phyloP scores from a whole-genome alignment of 2,888 invertebrate genomes.

The Odontothrips loti region DNA sequence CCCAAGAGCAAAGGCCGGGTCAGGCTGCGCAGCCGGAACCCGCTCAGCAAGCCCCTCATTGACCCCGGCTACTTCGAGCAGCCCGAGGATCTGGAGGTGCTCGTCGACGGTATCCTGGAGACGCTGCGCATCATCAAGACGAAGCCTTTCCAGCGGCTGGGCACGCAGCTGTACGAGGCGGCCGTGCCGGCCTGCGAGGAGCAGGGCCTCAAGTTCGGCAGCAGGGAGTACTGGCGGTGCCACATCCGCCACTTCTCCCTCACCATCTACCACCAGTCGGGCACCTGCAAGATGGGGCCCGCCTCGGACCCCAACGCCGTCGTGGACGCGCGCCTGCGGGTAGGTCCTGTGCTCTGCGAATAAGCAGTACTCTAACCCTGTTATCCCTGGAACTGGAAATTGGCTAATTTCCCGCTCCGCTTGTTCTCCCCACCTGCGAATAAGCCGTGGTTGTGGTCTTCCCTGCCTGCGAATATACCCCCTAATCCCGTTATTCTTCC shows the following conservation, averaged over 20 bases:
- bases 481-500: no score
- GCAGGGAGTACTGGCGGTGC: conserved; percentile 69
- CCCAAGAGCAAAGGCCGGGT: conserved; percentile 63
- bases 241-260: conserved; percentile 57
- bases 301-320: conserved; percentile 57
- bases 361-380: no score
- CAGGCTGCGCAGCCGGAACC: conserved; percentile 58
- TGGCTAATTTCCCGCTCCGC: no score
- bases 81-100: conserved; percentile 58
- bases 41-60: conserved; percentile 59
- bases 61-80: conserved; percentile 64
- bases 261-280: conserved; percentile 62
- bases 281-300: conserved; percentile 70
- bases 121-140: conserved; percentile 56
- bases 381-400: no score
- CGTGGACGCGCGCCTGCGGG: conserved; percentile 52
- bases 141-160: conserved; percentile 56
- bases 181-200: conserved; percentile 53
- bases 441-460: no score
- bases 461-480: no score
- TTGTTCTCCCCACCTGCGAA: no score
- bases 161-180: conserved; percentile 52
- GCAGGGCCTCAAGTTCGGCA: conserved; percentile 47
- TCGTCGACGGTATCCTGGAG: conserved; percentile 56
- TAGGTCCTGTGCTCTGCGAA: conserved; percentile 34